Base-by-base conservation (phyloP, 2,888 invertebrate species). In the Endotricha flammealis region DNA sequence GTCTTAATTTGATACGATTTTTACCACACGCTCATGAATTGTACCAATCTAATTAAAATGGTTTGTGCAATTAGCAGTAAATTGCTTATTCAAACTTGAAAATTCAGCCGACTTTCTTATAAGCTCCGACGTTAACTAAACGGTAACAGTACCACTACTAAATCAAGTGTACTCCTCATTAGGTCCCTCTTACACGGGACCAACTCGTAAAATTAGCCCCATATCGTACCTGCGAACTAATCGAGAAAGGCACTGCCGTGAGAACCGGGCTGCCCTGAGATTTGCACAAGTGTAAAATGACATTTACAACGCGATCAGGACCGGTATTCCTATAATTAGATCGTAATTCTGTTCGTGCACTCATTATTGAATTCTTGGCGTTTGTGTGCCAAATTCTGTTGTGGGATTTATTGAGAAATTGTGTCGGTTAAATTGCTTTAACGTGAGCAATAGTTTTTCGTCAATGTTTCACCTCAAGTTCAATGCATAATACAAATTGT, bases 251-350 rank as follows among this genome's bases (percentile, higher is more conserved):
- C 35, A 33, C 32, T n/a, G 23, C 44, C 58, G 57, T 56, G 63
- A 52, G 64, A 60, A 60, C 53, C 31, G 29, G 35, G 35, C 42
- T 33, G 32, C 29, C 29, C 32, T 17, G 28, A 35, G 23, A 24
- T 32, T 24, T 28, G 42, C 47, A 53, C 53, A 63, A 66, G 68
- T 68, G 67, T 64, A 59, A 73, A 75, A 71, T 77, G 76, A 73
- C 78, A 76, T 76, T 78, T 72, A 67, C 65, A 55, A 52, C 54
- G 57, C 50, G 56, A 62, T 53, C 57, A 50, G 56, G 62, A 70
- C 62, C 63, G 57, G 57, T 57, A 64, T 67, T 64, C 58, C 62
- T 71, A 69, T 79, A 80, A 80, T 81, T 80, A 79, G 75, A 69
- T 70, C 74, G 74, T 76, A 74, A 71, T 63, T 74, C 68, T 68